phyloP scores from a whole-genome alignment of 2,888 invertebrate species.

The Entomobrya proxima region DNA sequence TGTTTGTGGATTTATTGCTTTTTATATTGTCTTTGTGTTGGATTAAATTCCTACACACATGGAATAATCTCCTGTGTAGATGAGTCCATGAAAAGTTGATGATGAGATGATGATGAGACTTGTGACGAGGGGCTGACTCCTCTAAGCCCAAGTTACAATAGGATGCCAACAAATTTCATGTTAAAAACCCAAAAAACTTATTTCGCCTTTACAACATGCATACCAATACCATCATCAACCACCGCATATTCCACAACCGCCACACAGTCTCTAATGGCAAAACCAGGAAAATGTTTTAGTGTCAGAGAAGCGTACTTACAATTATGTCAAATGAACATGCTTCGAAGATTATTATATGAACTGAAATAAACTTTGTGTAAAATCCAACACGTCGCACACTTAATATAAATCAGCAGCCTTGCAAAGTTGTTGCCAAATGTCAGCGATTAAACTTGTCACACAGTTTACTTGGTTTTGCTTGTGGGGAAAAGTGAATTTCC shows the following conservation, averaged over 20 bases:
- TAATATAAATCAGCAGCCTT: slow-evolving; percentile 39
- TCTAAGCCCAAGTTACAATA: neutral
- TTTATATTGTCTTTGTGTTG: too few species aligned
- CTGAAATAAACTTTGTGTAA: too few species aligned
- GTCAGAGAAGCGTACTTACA: too few species aligned
- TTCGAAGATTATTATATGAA: too few species aligned
- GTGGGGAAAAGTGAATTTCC: too few species aligned
- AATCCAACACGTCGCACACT: slow-evolving; percentile 12
- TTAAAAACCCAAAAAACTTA: neutral
- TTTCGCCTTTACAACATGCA: neutral
- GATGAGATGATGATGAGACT: neutral
- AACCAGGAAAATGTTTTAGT: too few species aligned
- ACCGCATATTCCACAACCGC: neutral
- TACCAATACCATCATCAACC: neutral
- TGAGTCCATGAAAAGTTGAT: neutral
- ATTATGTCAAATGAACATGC: too few species aligned
- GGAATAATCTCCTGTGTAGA: neutral
- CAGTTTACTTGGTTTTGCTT: neutral
- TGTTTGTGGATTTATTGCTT: slow-evolving; percentile 51
- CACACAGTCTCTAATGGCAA: neutral
- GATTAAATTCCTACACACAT: slow-evolving; percentile 33
- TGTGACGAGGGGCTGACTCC: neutral
- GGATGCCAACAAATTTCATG: neutral
- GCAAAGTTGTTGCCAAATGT: slow-evolving; percentile 40
- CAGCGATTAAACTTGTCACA: slow-evolving; percentile 54